Conservation (phyloP, 2,797 vertebrate species). For the Typhlichthys subterraneus region DNA sequence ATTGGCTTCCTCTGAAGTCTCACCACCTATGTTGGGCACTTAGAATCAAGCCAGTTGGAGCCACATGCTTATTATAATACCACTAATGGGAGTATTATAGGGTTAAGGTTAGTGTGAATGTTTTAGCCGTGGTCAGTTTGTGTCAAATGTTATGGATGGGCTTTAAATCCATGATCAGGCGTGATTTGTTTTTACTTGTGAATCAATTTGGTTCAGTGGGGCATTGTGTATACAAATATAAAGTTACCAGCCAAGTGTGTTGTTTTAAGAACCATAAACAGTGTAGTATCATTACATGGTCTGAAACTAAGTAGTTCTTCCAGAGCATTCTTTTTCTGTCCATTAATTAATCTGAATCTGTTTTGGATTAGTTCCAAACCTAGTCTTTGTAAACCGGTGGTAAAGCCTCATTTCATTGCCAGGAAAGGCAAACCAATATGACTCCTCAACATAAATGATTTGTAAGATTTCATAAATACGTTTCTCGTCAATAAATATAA, state of each 20-base stretch:
- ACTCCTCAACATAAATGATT: constrained; percentile 39
- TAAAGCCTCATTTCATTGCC: constrained; percentile 41
- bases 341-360: not conserved
- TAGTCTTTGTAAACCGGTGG: constrained; percentile 12
- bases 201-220: constrained; percentile 22
- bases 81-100: constrained; percentile 12
- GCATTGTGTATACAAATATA: constrained; percentile 26
- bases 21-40: constrained; percentile 30
- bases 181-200: not conserved
- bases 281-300: constrained; percentile 39
- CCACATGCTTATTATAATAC: constrained; percentile 8
- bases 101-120: not conserved
- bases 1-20: constrained; percentile 52
- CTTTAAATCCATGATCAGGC: constrained; percentile 9
- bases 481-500: not conserved
- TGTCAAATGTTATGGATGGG: constrained; percentile 11
- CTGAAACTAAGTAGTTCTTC: constrained; percentile 46
- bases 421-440: constrained; percentile 17
- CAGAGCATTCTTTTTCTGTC: constrained; percentile 39
- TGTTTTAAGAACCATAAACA: constrained; percentile 23
- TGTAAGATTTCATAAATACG: constrained; percentile 22
- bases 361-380: not conserved
- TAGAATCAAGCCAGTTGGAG: constrained; percentile 28
- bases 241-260: constrained; percentile 19
- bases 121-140: constrained; percentile 12